Evolutionary conservation across 2,113 vertebrate genomes (phyloP).

Genomic region (Hydrochoerus hydrochaeris): DNA sequence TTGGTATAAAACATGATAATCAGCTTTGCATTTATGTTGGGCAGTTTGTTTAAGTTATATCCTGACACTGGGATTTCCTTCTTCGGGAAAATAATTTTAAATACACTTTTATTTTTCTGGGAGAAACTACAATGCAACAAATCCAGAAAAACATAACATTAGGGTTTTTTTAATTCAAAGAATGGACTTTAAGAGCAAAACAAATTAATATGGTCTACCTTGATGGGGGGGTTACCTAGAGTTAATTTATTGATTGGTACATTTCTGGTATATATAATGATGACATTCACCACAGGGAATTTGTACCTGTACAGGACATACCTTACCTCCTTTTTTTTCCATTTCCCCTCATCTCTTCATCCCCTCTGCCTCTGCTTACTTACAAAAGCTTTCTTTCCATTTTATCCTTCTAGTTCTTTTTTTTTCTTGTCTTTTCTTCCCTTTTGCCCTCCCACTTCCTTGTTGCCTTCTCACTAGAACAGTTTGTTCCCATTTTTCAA

Average conservation of each 20-base stretch:
- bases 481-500: not conserved
- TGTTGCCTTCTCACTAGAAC: not conserved
- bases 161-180: constrained; percentile 5
- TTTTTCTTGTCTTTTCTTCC: not conserved
- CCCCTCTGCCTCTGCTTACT: not conserved
- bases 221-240: not conserved
- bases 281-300: not conserved
- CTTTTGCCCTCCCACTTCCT: not conserved
- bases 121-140: not conserved
- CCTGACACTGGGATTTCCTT: not conserved
- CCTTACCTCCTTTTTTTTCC: not conserved
- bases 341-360: not conserved
- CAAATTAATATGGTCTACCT: not conserved
- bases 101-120: not conserved
- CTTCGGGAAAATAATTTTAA: constrained; percentile 2
- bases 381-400: not conserved
- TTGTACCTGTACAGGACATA: too few species aligned
- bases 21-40: not conserved
- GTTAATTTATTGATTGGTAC: not conserved
- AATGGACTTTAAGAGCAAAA: not conserved
- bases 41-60: not conserved
- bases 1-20: not conserved
- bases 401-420: not conserved
- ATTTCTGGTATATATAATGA: not conserved
- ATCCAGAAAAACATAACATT: constrained; percentile 10